A percentile compares a stretch with the other conserved stretches of the same genome.
Conservation (phyloP, 2,888 invertebrate species). For the Aphidoletes aphidimyza region DNA sequence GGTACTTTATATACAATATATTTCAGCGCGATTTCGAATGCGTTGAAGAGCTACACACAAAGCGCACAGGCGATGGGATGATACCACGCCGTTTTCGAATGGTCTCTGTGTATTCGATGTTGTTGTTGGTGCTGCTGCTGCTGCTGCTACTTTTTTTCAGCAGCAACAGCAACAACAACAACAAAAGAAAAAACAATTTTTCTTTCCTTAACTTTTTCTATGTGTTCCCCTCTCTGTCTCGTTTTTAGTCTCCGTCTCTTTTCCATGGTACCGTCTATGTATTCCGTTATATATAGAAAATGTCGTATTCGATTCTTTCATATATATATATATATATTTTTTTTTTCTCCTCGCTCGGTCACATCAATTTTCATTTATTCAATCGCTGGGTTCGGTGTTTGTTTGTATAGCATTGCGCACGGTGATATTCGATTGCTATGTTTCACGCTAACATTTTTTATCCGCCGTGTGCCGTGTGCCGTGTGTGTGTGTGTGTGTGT, state of each 20-base stretch:
- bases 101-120: background rate
- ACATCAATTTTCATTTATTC: background rate
- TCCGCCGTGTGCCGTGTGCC: background rate
- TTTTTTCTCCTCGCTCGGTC: constrained; percentile 42
- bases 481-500: background rate
- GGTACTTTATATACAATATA: background rate
- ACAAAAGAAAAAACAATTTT: too few relatives aligned
- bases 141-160: too few relatives aligned
- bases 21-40: background rate
- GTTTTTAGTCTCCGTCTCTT: constrained; percentile 11
- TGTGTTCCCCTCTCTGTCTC: constrained; percentile 16
- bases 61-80: constrained; percentile 22
- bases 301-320: too few relatives aligned
- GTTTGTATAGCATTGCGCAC: constrained; percentile 1
- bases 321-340: too few relatives aligned
- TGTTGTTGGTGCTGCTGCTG: background rate
- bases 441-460: background rate
- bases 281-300: too few relatives aligned
- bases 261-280: too few relatives aligned
- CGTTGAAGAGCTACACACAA: constrained; percentile 15
- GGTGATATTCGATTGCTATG: constrained; percentile 26
- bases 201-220: constrained; percentile 9
- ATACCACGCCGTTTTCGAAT: constrained; percentile 16
- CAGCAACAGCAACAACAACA: too few relatives aligned
- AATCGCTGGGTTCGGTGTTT: background rate